Percentiles rank a stretch among this genome's conserved stretches.
Conservation (phyloP, 2,888 invertebrate species). For the Polydrusus cervinus region DNA sequence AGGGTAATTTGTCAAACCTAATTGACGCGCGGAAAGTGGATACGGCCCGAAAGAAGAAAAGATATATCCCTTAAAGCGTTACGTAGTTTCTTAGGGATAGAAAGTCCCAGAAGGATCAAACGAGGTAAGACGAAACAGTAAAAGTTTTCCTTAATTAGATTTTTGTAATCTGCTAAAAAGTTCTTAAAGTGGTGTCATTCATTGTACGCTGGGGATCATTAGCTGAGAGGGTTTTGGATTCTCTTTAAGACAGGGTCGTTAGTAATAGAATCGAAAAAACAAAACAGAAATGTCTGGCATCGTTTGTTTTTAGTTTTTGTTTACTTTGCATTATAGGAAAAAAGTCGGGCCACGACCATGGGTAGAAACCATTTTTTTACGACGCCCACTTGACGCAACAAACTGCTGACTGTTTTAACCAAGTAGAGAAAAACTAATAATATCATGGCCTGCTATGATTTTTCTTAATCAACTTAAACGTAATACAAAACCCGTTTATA, state of each 20-base stretch:
- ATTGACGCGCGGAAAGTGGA: slow-evolving; percentile 21
- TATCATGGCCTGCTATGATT: too few species aligned
- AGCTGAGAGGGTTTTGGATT: background rate
- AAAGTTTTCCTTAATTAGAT: background rate
- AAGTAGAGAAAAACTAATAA: too few species aligned
- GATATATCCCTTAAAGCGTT: slow-evolving; percentile 6
- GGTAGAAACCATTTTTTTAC: too few species aligned
- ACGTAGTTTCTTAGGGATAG: background rate
- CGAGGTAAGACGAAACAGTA: background rate
- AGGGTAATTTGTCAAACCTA: slow-evolving; percentile 14
- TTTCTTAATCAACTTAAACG: too few species aligned
- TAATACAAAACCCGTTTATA: too few species aligned
- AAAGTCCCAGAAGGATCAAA: background rate
- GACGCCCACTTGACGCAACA: too few species aligned
- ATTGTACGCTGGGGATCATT: background rate
- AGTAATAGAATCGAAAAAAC: too few species aligned
- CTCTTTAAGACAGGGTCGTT: background rate
- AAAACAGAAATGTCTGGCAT: too few species aligned
- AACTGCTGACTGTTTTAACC: too few species aligned
- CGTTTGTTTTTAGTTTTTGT: too few species aligned
- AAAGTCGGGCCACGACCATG: too few species aligned
- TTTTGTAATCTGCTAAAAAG: background rate
- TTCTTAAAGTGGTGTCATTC: background rate
- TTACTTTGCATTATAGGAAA: too few species aligned
- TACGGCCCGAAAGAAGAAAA: slow-evolving; percentile 3